Base-by-base conservation (phyloP, 2,797 vertebrate genomes). In the Chlorospingus semifuscus region DNA sequence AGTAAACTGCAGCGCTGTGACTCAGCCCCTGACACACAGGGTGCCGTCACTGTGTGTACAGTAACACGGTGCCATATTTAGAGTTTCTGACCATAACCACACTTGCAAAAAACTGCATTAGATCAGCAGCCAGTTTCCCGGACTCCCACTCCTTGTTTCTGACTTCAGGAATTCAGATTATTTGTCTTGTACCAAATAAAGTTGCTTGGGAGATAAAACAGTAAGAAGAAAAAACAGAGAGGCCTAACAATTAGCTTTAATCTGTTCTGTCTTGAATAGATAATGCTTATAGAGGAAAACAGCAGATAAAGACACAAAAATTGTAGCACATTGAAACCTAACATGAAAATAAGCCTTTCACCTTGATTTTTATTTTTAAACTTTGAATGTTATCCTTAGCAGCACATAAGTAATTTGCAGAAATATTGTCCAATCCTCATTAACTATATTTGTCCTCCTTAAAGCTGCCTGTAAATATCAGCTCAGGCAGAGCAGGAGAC, bases 11-110 rank as follows among this genome's bases (percentile, higher is more conserved):
- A 29, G 65, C 13, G 6, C 75, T 83, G 74, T 97, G 97, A 97
- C 64, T 97, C 97, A 97, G 94, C 50, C 89, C 42, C 65, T 95
- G 91, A 96, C 94, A 96, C 96, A 95, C 76, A 93, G 90, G 91
- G 89, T 3, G 57, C 93, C 93, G 90, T 96, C 78, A 76, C 80
- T 2, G 39, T 80, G 95, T 69, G 87, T 95, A 95, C 95, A 96
- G 96, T 97, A 95, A 96, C 91, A 88, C 2, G 8, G 92, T 83
- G 90, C 96, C 87, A 37, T 96, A 96, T 95, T 97, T 97, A 97
- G 95, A 87, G 59, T 66, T 89, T 94, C 90, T 96, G 95, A 96
- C 95, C 96, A 95, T 96, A 97, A 93, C 94, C 94, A 94, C 93
- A 89, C 83, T 96, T 69, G 75, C 89, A 96, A 85, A 55, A 96